A percentile compares a stretch with the other conserved stretches of the same genome.
phyloP scores from a whole-genome alignment of 53 echinoderm and acorn worm species.

The Glandiceps talaboti region DNA sequence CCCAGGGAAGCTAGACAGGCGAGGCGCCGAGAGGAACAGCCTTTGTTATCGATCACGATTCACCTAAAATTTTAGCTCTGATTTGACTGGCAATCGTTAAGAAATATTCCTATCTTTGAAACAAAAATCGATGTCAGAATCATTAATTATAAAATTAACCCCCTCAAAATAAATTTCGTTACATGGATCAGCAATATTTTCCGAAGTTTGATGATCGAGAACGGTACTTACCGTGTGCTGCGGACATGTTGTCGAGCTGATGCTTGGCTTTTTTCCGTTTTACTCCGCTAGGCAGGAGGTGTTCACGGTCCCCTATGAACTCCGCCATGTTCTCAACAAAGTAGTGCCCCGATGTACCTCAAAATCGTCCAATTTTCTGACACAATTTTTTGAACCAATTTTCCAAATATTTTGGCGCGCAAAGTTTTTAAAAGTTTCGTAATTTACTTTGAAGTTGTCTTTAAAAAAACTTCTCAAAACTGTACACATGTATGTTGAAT shows the following conservation, averaged over 20 bases:
- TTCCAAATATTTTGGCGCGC: background rate
- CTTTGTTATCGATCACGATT: background rate
- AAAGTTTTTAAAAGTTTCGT: background rate
- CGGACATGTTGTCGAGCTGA: background rate
- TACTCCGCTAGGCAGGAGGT: conserved; percentile 1
- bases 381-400: background rate
- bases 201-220: background rate
- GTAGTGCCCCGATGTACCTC: background rate
- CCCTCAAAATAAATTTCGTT: background rate
- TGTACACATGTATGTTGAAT: background rate
- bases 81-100: background rate
- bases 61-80: background rate
- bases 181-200: background rate
- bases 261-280: background rate
- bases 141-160: background rate
- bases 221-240: conserved; percentile 1
- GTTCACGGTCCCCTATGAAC: conserved; percentile 1
- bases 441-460: background rate
- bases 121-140: background rate
- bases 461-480: background rate
- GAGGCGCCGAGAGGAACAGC: conserved; percentile 1
- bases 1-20: background rate
- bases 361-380: background rate
- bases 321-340: background rate
- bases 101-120: too few species aligned